phyloP scores from a whole-genome alignment of 1,140 invertebrate species.

The Euura lappo region DNA sequence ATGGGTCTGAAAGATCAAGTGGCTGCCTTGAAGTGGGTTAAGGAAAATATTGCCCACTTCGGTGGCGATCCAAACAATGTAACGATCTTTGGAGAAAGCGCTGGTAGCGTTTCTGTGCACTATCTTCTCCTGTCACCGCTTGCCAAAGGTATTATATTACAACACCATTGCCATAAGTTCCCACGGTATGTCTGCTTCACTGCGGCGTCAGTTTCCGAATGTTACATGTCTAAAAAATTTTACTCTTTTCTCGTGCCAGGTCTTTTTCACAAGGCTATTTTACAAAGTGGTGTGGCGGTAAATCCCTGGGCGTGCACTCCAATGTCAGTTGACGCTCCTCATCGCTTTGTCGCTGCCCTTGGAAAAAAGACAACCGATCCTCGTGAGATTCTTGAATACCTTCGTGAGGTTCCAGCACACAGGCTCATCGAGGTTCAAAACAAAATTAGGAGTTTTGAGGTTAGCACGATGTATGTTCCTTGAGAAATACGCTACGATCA shows the following conservation, averaged over 20 bases:
- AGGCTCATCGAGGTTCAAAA: conserved; percentile 48
- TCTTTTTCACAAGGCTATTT: conserved; percentile 32
- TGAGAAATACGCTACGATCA: too few species aligned
- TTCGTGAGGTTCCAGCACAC: conserved; percentile 20
- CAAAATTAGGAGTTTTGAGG: conserved; percentile 10
- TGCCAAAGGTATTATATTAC: conserved; percentile 26
- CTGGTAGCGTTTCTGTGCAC: conserved; percentile 32
- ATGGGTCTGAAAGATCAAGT: conserved; percentile 40
- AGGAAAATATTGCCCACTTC: too few species aligned
- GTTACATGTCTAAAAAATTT: background rate
- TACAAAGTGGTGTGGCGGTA: conserved; percentile 51
- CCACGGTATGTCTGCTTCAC: conserved; percentile 17
- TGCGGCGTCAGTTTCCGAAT: background rate
- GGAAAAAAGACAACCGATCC: conserved; percentile 53
- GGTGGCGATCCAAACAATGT: conserved; percentile 24
- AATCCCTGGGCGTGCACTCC: conserved; percentile 47
- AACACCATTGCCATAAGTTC: too few species aligned
- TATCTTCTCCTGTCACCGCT: conserved; percentile 29
- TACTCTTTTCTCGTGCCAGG: conserved; percentile 27
- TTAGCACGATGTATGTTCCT: conserved; percentile 23
- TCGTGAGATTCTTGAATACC: too few species aligned
- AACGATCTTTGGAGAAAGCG: conserved; percentile 38
- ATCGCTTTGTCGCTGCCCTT: conserved; percentile 42
- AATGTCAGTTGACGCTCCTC: conserved; percentile 37
- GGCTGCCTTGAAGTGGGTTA: background rate